These are phyloP conservation scores for Anthopleura xanthogrammica DNA, from an alignment of 92 coral and sea anemone genomes.

Conservation along the genomic window DNA sequence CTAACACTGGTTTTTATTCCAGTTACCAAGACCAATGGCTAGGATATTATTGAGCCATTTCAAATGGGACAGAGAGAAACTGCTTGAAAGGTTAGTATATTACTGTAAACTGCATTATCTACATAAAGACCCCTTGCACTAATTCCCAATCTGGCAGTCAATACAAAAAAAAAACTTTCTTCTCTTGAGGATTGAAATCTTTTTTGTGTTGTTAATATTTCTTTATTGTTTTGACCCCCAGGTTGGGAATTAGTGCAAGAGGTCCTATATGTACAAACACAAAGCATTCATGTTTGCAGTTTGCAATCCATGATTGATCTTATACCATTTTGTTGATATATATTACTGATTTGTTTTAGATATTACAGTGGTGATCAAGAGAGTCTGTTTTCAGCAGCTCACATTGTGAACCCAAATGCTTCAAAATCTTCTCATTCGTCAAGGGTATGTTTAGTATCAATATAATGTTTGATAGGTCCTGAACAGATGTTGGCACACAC, in stretches of 20 bases:
- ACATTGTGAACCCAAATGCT: conserved; percentile 82
- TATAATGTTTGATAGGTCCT: too few species aligned
- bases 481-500: too few species aligned
- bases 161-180: too few species aligned
- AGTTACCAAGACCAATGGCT: conserved; percentile 96
- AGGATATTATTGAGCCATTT: conserved; percentile 96
- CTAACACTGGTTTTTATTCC: background rate
- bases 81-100: conserved; percentile 79
- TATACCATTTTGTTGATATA: background rate
- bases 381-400: conserved; percentile 91
- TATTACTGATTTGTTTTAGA: conserved; percentile 35
- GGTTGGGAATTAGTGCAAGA: too few species aligned
- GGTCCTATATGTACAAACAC: too few species aligned
- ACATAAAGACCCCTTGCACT: too few species aligned
- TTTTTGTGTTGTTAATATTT: too few species aligned
- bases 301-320: background rate
- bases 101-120: too few species aligned
- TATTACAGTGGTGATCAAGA: conserved; percentile 99
- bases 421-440: conserved; percentile 47
- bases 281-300: background rate
- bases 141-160: too few species aligned
- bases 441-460: conserved; percentile 12
- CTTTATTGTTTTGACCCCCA: too few species aligned
- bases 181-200: too few species aligned
- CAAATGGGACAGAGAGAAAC: conserved; percentile 97